Conservation (phyloP, 2,113 vertebrate species). For the Oryzias melastigma region DNA sequence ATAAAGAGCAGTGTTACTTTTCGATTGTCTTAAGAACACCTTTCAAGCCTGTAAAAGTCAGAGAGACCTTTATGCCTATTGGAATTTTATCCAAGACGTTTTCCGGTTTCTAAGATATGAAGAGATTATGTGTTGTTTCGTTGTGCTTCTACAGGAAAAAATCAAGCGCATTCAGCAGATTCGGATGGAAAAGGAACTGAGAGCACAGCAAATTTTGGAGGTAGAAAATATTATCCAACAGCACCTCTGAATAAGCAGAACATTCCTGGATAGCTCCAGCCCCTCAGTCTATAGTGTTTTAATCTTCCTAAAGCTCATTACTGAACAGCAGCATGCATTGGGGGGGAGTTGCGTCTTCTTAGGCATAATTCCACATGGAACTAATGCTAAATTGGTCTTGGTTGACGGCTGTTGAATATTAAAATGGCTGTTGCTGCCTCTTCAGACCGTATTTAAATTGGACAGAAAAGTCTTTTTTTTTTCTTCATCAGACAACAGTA, state of each 20-base stretch:
- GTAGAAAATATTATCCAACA: constrained; percentile 78
- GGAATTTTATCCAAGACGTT: constrained; percentile 47
- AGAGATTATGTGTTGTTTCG: constrained; percentile 31
- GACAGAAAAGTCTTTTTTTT: constrained; percentile 77
- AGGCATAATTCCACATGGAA: constrained; percentile 77
- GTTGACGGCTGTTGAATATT: constrained; percentile 81
- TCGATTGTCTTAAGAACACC: constrained; percentile 10
- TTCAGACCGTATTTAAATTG: constrained; percentile 81
- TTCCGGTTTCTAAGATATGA: constrained; percentile 52
- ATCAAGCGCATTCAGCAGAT: constrained; percentile 99
- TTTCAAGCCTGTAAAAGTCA: constrained; percentile 36
- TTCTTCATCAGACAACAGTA: constrained; percentile 79
- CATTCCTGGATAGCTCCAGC: constrained; percentile 67
- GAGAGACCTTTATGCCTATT: constrained; percentile 13
- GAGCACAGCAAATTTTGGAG: constrained; percentile 98
- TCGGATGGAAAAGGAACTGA: constrained; percentile 98
- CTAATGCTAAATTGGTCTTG: constrained; percentile 82
- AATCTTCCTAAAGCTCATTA: constrained; percentile 77
- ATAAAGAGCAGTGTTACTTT: constrained; percentile 7
- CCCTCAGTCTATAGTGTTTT: constrained; percentile 75
- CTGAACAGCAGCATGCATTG: constrained; percentile 69
- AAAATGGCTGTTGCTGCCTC: constrained; percentile 76
- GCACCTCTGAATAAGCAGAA: constrained; percentile 72
- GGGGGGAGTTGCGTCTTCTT: constrained; percentile 62
- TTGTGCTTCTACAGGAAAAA: constrained; percentile 84